Conservation (phyloP, 2,113 vertebrate species). For the Odontesthes bonariensis region DNA sequence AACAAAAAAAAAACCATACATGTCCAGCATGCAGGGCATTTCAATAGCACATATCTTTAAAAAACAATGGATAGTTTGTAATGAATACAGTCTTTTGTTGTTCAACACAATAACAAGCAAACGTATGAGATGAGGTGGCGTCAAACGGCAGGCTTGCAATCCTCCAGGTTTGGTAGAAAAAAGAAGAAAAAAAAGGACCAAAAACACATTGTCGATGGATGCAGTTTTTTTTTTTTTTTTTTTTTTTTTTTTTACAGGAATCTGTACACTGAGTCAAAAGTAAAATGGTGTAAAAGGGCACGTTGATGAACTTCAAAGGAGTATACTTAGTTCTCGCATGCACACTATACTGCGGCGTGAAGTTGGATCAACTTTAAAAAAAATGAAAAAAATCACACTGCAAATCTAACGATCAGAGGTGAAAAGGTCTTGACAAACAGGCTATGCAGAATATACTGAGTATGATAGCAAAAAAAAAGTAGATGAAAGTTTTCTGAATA, state of each 20-base stretch:
- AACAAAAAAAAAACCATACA: slow-evolving; percentile 87
- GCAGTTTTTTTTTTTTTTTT: slow-evolving; percentile 81
- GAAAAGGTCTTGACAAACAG: slow-evolving; percentile 68
- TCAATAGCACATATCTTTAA: slow-evolving; percentile 90
- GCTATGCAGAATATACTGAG: slow-evolving; percentile 60
- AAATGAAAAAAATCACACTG: slow-evolving; percentile 86
- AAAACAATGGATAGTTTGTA: slow-evolving; percentile 62
- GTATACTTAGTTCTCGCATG: slow-evolving; percentile 77
- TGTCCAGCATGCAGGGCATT: slow-evolving; percentile 99
- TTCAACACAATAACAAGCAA: slow-evolving; percentile 93
- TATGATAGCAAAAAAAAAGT: slow-evolving; percentile 73
- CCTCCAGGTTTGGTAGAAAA: slow-evolving; percentile 87
- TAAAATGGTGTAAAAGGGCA: slow-evolving; percentile 85
- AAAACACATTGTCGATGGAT: slow-evolving; percentile 85
- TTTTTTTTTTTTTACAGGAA: slow-evolving; percentile 77
- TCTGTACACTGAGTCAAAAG: slow-evolving; percentile 82
- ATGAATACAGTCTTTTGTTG: slow-evolving; percentile 89
- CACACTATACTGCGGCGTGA: slow-evolving; percentile 80
- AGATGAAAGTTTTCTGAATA: slow-evolving; percentile 85
- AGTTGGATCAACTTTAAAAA: slow-evolving; percentile 76
- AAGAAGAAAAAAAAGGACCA: slow-evolving; percentile 47
- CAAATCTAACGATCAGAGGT: slow-evolving; percentile 88
- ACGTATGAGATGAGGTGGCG: slow-evolving; percentile 94
- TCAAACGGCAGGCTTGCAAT: slow-evolving; percentile 89
- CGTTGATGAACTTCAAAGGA: slow-evolving; percentile 84